Percentiles rank a stretch among this genome's conserved stretches.
Conservation (phyloP, 2,888 invertebrate genomes). For the Choreutis nemorana region DNA sequence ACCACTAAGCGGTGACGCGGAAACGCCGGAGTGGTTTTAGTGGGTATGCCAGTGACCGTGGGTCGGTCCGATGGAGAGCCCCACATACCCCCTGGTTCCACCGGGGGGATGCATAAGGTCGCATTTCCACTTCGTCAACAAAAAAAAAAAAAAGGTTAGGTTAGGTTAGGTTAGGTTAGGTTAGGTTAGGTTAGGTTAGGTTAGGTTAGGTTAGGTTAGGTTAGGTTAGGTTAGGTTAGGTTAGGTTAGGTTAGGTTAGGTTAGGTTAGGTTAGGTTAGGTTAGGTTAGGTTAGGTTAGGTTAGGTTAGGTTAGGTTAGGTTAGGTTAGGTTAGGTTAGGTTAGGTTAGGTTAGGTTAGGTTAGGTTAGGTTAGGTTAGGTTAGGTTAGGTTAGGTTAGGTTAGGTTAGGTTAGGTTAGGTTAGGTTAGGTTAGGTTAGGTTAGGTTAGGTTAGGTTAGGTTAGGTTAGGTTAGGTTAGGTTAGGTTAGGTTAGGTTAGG, state of each 20-base stretch:
- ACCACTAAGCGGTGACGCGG: no score
- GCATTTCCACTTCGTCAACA: no score
- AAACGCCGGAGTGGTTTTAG: no score
- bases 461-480: slow-evolving; percentile 2
- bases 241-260: slow-evolving; percentile 8
- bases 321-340: slow-evolving; percentile 3
- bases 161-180: slow-evolving; percentile 7
- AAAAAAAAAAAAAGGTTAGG: slow-evolving; percentile 6
- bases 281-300: slow-evolving; percentile 8
- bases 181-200: slow-evolving; percentile 7
- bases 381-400: slow-evolving; percentile 2
- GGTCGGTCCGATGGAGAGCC: no score
- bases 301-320: slow-evolving; percentile 8
- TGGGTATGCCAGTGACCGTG: no score
- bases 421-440: slow-evolving; percentile 3
- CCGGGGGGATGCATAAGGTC: no score
- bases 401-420: slow-evolving; percentile 2
- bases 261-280: slow-evolving; percentile 8
- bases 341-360: slow-evolving; percentile 1
- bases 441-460: slow-evolving; percentile 2
- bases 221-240: slow-evolving; percentile 5
- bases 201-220: slow-evolving; percentile 7
- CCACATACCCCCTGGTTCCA: no score
- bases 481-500: slow-evolving; percentile 2
- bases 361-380: slow-evolving; percentile 2